Conservation (phyloP, 2,888 invertebrate genomes). For the Nemoura dubitans region DNA sequence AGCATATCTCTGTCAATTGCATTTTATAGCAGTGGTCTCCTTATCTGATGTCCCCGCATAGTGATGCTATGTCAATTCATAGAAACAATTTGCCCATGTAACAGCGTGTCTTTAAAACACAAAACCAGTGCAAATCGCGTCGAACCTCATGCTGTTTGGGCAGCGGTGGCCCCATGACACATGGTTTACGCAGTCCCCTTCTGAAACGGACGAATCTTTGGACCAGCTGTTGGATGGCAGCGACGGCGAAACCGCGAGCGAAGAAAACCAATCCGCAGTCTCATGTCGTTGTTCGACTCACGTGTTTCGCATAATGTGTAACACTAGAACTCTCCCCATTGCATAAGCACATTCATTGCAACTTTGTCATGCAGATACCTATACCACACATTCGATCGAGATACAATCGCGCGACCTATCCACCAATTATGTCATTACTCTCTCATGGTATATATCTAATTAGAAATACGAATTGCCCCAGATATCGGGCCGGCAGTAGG, state of each 20-base stretch:
- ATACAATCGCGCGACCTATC: neutral
- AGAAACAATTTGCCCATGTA: too few relatives aligned
- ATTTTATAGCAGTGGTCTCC: too few relatives aligned
- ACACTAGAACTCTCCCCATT: neutral
- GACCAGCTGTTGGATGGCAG: too few relatives aligned
- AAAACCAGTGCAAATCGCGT: too few relatives aligned
- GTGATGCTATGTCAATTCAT: too few relatives aligned
- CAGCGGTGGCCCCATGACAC: too few relatives aligned
- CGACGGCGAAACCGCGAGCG: neutral
- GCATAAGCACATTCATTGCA: neutral
- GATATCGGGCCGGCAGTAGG: neutral
- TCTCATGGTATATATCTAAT: conserved; percentile 1
- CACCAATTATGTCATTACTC: conserved; percentile 12
- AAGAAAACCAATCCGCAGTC: neutral
- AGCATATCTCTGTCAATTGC: neutral
- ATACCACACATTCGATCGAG: neutral
- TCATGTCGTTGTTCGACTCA: neutral
- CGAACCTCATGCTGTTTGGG: too few relatives aligned
- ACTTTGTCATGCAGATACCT: neutral
- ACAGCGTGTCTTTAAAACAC: too few relatives aligned
- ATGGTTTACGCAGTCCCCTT: neutral
- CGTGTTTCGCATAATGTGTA: neutral
- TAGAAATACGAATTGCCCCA: neutral
- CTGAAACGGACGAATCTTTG: neutral
- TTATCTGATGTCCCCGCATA: too few relatives aligned